These are phyloP conservation scores for Phalacrocorax brasilianus DNA, from an alignment of 2,113 vertebrate genomes.

Conservation along the genomic window DNA sequence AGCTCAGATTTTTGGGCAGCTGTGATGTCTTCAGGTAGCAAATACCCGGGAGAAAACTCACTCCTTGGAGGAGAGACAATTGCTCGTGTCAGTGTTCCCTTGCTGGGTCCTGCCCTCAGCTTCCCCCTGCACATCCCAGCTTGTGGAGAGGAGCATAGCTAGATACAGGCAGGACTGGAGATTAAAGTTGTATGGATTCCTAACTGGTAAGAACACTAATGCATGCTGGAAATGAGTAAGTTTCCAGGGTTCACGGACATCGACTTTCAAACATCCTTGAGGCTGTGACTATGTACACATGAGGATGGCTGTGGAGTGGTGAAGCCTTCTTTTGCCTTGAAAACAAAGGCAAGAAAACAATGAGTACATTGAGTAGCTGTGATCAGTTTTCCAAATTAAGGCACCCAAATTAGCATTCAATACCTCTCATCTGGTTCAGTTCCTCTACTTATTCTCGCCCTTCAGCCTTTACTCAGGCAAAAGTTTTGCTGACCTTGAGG, in stretches of 20 bases:
- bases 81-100: background rate
- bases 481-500: background rate
- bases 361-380: background rate
- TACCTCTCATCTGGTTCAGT: background rate
- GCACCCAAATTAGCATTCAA: background rate
- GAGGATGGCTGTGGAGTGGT: background rate
- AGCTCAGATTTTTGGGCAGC: background rate
- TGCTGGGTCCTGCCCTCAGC: background rate
- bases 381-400: background rate
- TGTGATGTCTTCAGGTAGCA: background rate
- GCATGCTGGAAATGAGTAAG: background rate
- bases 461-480: background rate
- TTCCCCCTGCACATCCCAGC: background rate
- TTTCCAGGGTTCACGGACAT: background rate
- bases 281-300: background rate
- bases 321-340: background rate
- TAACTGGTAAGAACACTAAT: background rate
- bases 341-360: background rate
- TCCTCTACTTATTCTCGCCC: background rate
- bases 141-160: fast-evolving
- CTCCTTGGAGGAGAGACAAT: background rate
- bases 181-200: background rate
- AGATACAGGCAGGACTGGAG: background rate
- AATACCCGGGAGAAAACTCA: background rate
- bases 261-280: background rate